A percentile compares a stretch with the other conserved stretches of the same genome.
Evolutionary conservation across 2,888 invertebrate species (phyloP).

Genomic region (Heliconius hortense): DNA sequence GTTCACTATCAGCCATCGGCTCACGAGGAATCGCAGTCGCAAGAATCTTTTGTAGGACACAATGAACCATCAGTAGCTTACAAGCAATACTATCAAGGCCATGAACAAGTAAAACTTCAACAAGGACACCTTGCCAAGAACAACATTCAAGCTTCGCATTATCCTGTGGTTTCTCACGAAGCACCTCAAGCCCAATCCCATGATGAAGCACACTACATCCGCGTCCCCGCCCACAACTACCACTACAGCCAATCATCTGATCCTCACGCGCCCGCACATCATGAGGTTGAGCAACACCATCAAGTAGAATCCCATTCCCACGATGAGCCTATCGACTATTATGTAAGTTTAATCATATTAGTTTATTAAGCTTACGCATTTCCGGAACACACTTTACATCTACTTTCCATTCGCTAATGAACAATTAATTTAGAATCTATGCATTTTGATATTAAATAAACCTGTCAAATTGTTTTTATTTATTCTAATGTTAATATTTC

Average conservation of each 20-base stretch:
- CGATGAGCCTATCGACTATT: slow-evolving; percentile 74
- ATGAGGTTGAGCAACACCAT: slow-evolving; percentile 52
- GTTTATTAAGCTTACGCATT: slow-evolving; percentile 49
- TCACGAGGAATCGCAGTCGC: slow-evolving; percentile 59
- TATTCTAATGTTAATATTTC: background rate
- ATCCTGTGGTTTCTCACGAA: slow-evolving; percentile 53
- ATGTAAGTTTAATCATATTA: slow-evolving; percentile 60
- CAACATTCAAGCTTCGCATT: slow-evolving; percentile 45
- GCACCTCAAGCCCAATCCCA: slow-evolving; percentile 47
- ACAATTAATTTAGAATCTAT: slow-evolving; percentile 44
- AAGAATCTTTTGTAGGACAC: slow-evolving; percentile 56
- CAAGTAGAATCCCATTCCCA: slow-evolving; percentile 56
- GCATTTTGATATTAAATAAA: slow-evolving; percentile 2
- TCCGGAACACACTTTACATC: slow-evolving; percentile 56
- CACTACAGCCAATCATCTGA: slow-evolving; percentile 45
- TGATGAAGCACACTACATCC: slow-evolving; percentile 47
- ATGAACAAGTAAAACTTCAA: slow-evolving; percentile 42
- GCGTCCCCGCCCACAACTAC: slow-evolving; percentile 47
- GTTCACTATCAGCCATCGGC: slow-evolving; percentile 54
- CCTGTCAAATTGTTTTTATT: background rate
- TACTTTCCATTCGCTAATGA: slow-evolving; percentile 65
- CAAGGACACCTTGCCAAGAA: slow-evolving; percentile 35
- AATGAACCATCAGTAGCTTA: slow-evolving; percentile 51
- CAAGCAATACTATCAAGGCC: slow-evolving; percentile 47
- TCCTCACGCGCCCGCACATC: slow-evolving; percentile 49